Evolutionary conservation across 2,113 vertebrate species (phyloP).

Genomic region (Prionailurus viverrinus): DNA sequence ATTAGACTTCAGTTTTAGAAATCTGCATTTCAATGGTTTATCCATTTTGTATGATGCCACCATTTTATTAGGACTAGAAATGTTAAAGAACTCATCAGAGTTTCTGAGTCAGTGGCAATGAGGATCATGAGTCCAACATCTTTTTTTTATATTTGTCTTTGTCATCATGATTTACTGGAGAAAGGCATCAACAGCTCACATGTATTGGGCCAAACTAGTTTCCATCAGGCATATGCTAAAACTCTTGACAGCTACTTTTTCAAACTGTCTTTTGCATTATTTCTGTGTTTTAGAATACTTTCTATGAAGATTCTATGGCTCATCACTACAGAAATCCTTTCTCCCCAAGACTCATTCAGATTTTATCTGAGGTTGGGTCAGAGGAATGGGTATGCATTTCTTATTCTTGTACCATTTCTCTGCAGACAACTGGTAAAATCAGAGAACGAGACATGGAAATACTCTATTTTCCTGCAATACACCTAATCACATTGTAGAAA

Average conservation of each 20-base stretch:
- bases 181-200: not conserved
- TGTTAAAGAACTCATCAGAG: not conserved
- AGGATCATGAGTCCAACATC: not conserved
- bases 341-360: not conserved
- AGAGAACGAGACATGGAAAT: not conserved
- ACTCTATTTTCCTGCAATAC: not conserved
- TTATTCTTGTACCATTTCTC: not conserved
- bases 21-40: not conserved
- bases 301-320: not conserved
- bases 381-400: not conserved
- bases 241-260: not conserved
- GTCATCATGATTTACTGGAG: not conserved
- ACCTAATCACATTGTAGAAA: not conserved
- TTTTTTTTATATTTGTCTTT: not conserved
- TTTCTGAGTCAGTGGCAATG: not conserved
- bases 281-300: slow-evolving; percentile 14
- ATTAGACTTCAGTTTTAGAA: not conserved
- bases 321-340: not conserved
- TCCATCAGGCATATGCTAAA: not conserved
- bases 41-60: not conserved
- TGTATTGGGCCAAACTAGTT: not conserved
- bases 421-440: slow-evolving; percentile 41
- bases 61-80: not conserved
- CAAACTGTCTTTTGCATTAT: not conserved
- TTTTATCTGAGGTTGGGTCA: not conserved